Percentiles rank a stretch among this genome's conserved stretches.
These are phyloP conservation scores for Caenorhabditis panamensis DNA, from an alignment of 2,888 invertebrate species.

Conservation along the genomic window DNA sequence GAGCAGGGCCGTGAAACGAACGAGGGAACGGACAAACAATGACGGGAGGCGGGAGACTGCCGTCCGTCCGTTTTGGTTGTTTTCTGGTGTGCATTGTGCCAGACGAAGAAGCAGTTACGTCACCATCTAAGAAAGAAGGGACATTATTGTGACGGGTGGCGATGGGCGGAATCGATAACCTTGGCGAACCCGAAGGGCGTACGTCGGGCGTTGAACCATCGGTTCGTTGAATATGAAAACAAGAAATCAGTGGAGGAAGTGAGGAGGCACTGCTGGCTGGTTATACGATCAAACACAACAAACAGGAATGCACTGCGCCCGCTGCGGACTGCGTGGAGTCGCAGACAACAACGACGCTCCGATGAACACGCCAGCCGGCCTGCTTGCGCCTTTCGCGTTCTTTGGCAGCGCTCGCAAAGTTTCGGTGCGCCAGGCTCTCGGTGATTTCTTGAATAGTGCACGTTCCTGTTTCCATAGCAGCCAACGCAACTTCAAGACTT, in stretches of 20 bases:
- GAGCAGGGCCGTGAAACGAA: neutral
- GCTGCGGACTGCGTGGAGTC: slow-evolving; percentile 22
- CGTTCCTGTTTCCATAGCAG: no score
- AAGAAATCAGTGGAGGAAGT: slow-evolving; percentile 18
- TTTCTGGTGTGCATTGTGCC: slow-evolving; percentile 8
- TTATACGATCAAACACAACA: slow-evolving; percentile 49
- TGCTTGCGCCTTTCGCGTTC: slow-evolving; percentile 27
- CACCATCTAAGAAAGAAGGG: neutral
- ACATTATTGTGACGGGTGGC: neutral
- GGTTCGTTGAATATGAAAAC: slow-evolving; percentile 12
- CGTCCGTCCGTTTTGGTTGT: slow-evolving; percentile 25
- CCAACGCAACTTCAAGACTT: no score
- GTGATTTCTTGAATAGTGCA: neutral
- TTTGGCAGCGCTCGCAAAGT: neutral
- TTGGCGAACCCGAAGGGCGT: neutral
- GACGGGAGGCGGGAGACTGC: neutral
- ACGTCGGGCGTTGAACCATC: neutral
- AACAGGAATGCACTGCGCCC: slow-evolving; percentile 47
- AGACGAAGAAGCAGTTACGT: slow-evolving; percentile 1
- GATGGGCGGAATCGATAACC: slow-evolving; percentile 1
- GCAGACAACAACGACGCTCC: slow-evolving; percentile 35
- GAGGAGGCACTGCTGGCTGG: slow-evolving; percentile 15
- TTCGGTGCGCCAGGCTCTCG: neutral
- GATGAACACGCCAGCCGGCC: slow-evolving; percentile 34
- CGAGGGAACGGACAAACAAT: slow-evolving; percentile 5